A percentile compares a stretch with the other conserved stretches of the same genome.
Evolutionary conservation across 2,888 invertebrate genomes (phyloP).

Genomic region (Nebria brevicollis): DNA sequence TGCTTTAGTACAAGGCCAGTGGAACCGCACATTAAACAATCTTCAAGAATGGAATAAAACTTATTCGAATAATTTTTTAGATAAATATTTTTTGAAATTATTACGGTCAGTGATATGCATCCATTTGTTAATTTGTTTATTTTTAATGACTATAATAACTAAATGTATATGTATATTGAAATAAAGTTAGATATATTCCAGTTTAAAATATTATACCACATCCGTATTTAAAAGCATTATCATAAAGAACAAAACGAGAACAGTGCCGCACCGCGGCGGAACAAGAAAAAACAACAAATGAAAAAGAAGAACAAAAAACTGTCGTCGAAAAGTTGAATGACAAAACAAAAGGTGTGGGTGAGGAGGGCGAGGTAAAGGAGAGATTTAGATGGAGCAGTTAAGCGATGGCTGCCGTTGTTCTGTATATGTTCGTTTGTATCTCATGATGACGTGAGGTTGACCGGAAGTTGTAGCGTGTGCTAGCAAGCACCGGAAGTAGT

Average conservation of each 20-base stretch:
- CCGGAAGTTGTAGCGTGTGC: slow-evolving; percentile 55
- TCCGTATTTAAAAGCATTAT: neutral
- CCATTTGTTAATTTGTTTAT: no score
- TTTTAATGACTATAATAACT: no score
- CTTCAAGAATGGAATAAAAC: no score
- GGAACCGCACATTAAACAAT: no score
- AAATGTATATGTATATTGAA: neutral
- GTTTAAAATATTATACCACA: neutral
- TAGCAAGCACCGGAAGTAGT: slow-evolving; percentile 56
- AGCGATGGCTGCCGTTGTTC: slow-evolving; percentile 20
- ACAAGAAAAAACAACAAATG: neutral
- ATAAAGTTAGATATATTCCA: neutral
- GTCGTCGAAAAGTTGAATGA: slow-evolving; percentile 26
- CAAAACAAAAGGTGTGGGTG: slow-evolving; percentile 33
- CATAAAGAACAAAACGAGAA: slow-evolving; percentile 1
- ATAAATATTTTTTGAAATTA: no score
- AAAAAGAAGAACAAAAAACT: slow-evolving; percentile 23
- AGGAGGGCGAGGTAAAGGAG: slow-evolving; percentile 10
- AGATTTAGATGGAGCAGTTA: slow-evolving; percentile 8
- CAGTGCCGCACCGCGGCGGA: slow-evolving; percentile 1
- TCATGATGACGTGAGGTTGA: slow-evolving; percentile 49
- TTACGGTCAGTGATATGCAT: no score
- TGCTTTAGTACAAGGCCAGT: no score
- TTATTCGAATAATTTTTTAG: no score
- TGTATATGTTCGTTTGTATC: neutral